Percentiles rank a stretch among this genome's conserved stretches.
phyloP scores from a whole-genome alignment of 2,888 invertebrate species.

The Aspidiotus destructor region DNA sequence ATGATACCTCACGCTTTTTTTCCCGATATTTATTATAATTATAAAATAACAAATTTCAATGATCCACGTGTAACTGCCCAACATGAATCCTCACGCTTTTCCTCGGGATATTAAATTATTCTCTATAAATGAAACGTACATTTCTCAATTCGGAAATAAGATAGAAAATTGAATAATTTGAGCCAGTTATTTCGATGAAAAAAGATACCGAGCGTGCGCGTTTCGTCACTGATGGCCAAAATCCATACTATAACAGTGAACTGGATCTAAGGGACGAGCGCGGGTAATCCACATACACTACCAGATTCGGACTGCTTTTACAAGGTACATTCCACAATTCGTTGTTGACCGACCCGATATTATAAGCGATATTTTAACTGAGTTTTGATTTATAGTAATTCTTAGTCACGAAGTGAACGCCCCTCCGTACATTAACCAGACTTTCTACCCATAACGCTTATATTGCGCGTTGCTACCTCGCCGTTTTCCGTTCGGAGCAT shows the following conservation, averaged over 20 bases:
- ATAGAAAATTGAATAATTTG: no score
- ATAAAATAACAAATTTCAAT: no score
- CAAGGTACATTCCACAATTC: conserved; percentile 14
- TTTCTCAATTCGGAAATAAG: no score
- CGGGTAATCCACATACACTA: background rate
- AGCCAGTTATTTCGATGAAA: no score
- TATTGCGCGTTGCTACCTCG: conserved; percentile 5
- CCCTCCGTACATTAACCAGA: conserved; percentile 30
- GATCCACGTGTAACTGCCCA: no score
- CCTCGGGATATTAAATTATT: no score
- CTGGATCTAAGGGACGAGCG: background rate
- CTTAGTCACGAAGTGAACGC: conserved; percentile 31
- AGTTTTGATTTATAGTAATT: conserved; percentile 31
- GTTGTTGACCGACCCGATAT: conserved; percentile 10
- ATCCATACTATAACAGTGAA: background rate
- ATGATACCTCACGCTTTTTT: no score
- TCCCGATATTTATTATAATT: no score
- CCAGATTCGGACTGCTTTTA: conserved; percentile 20
- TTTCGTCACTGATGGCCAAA: no score
- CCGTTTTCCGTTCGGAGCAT: conserved; percentile 18
- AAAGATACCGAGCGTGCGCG: no score
- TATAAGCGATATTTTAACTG: conserved; percentile 27
- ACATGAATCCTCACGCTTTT: no score
- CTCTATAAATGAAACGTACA: no score
- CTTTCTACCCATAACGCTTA: conserved; percentile 28